Evolutionary conservation across 2,113 vertebrate genomes (phyloP).

Genomic region (Madoqua kirkii): DNA sequence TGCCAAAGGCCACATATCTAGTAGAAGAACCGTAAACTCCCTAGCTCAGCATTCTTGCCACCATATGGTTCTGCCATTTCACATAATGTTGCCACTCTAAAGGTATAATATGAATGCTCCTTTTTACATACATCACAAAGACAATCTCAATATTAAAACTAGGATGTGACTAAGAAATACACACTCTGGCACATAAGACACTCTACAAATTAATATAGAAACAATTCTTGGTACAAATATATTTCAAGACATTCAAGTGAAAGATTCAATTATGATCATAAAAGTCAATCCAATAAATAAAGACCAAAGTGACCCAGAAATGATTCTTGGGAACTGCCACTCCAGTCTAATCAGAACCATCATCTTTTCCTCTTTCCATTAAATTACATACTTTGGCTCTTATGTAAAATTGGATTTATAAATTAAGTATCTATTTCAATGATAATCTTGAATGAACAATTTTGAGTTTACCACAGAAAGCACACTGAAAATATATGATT

Average conservation of each 20-base stretch:
- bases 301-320: background rate
- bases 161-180: background rate
- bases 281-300: conserved; percentile 28
- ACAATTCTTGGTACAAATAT: background rate
- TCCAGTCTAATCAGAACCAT: background rate
- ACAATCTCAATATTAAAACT: background rate
- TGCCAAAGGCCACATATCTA: background rate
- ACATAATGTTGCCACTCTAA: background rate
- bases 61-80: background rate
- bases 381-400: background rate
- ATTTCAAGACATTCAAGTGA: background rate
- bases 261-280: background rate
- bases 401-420: background rate
- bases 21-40: background rate
- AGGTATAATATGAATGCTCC: background rate
- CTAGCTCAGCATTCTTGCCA: background rate
- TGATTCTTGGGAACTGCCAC: background rate
- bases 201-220: background rate
- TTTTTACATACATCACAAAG: background rate
- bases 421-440: conserved; percentile 7
- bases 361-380: background rate
- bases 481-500: background rate
- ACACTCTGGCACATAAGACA: background rate
- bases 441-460: background rate
- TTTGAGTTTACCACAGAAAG: background rate